Evolutionary conservation across 2,113 vertebrate genomes (phyloP).

Genomic region (Protobothrops flavoviridis): DNA sequence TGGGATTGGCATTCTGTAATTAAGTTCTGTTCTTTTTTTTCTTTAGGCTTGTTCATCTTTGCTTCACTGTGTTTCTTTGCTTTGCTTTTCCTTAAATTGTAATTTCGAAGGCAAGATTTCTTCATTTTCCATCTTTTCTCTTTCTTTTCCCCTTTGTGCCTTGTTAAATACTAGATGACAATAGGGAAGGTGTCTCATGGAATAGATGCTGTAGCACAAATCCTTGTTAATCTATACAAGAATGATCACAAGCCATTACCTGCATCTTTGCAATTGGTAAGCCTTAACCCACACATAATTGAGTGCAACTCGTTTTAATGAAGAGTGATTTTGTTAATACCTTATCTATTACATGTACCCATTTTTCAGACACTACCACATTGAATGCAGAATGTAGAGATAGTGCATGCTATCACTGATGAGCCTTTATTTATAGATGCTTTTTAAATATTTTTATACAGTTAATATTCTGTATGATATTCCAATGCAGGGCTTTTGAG

Average conservation of each 20-base stretch:
- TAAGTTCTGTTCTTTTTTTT: conserved; percentile 12
- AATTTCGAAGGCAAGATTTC: conserved; percentile 43
- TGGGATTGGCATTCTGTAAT: background rate
- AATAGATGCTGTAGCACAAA: conserved; percentile 90
- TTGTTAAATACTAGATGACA: conserved; percentile 79
- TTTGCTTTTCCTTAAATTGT: background rate
- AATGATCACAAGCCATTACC: conserved; percentile 88
- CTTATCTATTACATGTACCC: background rate
- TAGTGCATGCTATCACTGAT: background rate
- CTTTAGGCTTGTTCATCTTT: background rate
- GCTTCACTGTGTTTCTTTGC: conserved; percentile 13
- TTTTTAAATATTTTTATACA: conserved; percentile 40
- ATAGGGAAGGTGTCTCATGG: conserved; percentile 89
- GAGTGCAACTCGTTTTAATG: background rate
- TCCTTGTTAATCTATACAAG: conserved; percentile 92
- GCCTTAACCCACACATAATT: conserved; percentile 46
- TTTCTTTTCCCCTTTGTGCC: background rate
- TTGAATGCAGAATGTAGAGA: background rate
- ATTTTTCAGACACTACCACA: background rate
- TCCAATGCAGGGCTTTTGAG: conserved; percentile 21
- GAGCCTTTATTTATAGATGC: conserved; percentile 40
- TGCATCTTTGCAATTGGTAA: conserved; percentile 80
- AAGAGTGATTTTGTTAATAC: background rate
- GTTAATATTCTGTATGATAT: conserved; percentile 26
- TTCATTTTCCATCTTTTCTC: conserved; percentile 57